Conservation (phyloP, 2,797 vertebrate species). For the Distichodus sexfasciatus region DNA sequence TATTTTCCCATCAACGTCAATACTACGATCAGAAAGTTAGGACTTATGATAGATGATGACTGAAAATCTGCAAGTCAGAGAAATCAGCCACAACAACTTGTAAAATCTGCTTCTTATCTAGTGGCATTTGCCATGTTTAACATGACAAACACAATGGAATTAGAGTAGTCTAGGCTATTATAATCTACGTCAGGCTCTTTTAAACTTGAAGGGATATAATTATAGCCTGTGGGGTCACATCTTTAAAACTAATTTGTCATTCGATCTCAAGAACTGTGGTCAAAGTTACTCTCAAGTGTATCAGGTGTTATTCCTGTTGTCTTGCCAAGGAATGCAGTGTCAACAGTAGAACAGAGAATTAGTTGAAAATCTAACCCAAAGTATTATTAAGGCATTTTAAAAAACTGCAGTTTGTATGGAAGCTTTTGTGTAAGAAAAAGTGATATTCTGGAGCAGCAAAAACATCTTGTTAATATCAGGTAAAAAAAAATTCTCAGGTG, state of each 20-base stretch:
- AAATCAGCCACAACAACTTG: too few species aligned
- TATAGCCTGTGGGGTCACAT: constrained; percentile 3
- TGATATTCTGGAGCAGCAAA: too few species aligned
- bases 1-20: too few species aligned
- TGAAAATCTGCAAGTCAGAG: too few species aligned
- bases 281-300: constrained; percentile 15
- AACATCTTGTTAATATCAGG: too few species aligned
- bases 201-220: background rate
- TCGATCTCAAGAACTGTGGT: constrained; percentile 14
- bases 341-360: background rate
- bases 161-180: background rate
- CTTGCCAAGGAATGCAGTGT: constrained; percentile 4
- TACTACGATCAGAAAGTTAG: too few species aligned
- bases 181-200: background rate
- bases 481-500: too few species aligned
- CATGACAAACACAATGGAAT: background rate
- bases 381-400: too few species aligned
- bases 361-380: background rate
- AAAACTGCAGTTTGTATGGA: too few species aligned
- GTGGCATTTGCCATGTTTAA: background rate
- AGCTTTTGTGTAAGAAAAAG: too few species aligned
- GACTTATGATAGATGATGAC: too few species aligned
- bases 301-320: constrained; percentile 10
- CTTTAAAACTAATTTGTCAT: constrained; percentile 25
- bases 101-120: background rate